Percentiles rank a stretch among this genome's conserved stretches.
Evolutionary conservation across 2,797 vertebrate genomes (phyloP).

Genomic region (Myioborus miniatus): DNA sequence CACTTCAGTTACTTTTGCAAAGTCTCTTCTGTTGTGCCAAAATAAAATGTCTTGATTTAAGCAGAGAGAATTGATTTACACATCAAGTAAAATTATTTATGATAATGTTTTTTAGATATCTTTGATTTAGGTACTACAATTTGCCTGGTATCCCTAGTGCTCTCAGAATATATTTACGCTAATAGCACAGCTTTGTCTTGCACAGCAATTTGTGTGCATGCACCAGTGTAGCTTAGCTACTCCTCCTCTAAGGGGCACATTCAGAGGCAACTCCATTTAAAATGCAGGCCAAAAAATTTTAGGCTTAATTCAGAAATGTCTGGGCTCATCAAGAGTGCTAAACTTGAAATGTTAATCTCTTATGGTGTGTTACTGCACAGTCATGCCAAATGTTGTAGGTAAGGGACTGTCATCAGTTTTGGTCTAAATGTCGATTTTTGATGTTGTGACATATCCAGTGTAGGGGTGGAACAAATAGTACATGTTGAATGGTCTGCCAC

Average conservation of each 20-base stretch:
- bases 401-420: constrained; percentile 46
- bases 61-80: not conserved
- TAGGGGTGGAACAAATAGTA: not conserved
- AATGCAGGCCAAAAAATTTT: constrained; percentile 37
- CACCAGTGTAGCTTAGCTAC: not conserved
- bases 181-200: not conserved
- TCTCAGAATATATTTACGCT: not conserved
- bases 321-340: not conserved
- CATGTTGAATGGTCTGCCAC: not conserved
- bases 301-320: constrained; percentile 55
- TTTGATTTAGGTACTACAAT: not conserved
- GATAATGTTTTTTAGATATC: not conserved
- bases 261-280: constrained; percentile 49
- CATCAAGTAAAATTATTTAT: not conserved
- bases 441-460: constrained; percentile 6
- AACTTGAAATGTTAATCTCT: not conserved
- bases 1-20: not conserved
- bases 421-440: not conserved
- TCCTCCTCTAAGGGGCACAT: constrained; percentile 8
- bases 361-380: not conserved
- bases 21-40: not conserved
- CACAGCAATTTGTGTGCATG: not conserved
- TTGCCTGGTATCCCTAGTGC: not conserved
- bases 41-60: not conserved
- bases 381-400: constrained; percentile 12